Evolutionary conservation across 2,888 invertebrate species (phyloP), one percentile per base, ranked within the genome.

Genomic region (Unio delphinus): DNA sequence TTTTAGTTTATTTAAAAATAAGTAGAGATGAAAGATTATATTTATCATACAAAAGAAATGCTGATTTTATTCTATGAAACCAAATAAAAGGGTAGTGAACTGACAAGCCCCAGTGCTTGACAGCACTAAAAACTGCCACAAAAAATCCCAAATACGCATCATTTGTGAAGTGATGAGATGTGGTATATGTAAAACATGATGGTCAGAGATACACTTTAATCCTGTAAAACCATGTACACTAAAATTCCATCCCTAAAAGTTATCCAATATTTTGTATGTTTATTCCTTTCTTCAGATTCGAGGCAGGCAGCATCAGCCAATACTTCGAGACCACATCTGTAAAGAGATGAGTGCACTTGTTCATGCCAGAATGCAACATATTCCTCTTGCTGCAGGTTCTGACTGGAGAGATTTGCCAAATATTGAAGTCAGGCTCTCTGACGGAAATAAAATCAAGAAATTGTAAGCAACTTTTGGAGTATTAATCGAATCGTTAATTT

Each of bases 401-500:
- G 96, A 96, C 88, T 96, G 96, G 96, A 91, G 96, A 61, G 95
- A 95, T 89, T 91, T 96, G 34, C 96, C 96, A 1, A 96, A 96
- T 85, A 92, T 94, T 72, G 92, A 92, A 5, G 92, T 95, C 0
- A 89, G 92, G 55, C 90, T 96, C 30, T 92, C 92, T 3, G 95
- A 95, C 89, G 95, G 95, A 71, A 93, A 92, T 17, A 92, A 91
- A 79, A 90, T 93, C 1, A 93, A 92, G 70, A 92, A 92, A 88
- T 89, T 94, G 91, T 92, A 89, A 88, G 91, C 83, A 3, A 15
- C n/a, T 61, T n/a, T 59, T 20, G 34, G 23, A 58, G 26, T 58
- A 6, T 30, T 28, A 61, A 30, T 61, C 28, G 34, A 58, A 58
- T 8, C 8, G 15, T 58, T n/a, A 58, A 58, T 34, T 34, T 34